Percentiles rank a stretch among this genome's conserved stretches.
phyloP scores from a whole-genome alignment of 2,888 invertebrate genomes.

The Protula sp. region DNA sequence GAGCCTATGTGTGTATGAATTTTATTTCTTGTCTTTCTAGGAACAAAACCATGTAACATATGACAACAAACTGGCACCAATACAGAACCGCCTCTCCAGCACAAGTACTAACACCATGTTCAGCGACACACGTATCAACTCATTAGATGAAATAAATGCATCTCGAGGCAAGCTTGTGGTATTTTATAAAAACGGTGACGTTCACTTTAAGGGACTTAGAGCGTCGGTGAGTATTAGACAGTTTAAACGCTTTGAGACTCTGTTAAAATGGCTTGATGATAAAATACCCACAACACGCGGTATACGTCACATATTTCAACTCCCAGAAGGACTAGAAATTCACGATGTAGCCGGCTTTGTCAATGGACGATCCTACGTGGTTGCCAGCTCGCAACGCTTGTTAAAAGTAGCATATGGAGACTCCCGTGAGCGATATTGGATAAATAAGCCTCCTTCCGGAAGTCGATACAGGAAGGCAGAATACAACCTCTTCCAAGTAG shows the following conservation, averaged over 20 bases:
- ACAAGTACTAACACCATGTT: too few species aligned
- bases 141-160: not conserved
- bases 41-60: too few species aligned
- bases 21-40: too few species aligned
- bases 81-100: too few species aligned
- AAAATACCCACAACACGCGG: constrained; percentile 82
- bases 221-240: constrained; percentile 82
- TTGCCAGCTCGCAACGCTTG: constrained; percentile 84
- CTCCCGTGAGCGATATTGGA: constrained; percentile 35
- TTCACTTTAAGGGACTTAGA: constrained; percentile 83
- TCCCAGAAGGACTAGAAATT: constrained; percentile 76
- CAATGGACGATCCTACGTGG: constrained; percentile 82
- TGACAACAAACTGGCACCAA: too few species aligned
- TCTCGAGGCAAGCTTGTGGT: constrained; percentile 61
- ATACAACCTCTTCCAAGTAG: not conserved
- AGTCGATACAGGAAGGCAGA: constrained; percentile 25
- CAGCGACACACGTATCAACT: too few species aligned
- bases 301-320: constrained; percentile 83
- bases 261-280: constrained; percentile 80
- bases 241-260: constrained; percentile 75
- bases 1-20: too few species aligned
- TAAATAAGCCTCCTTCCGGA: constrained; percentile 18
- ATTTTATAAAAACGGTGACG: constrained; percentile 90
- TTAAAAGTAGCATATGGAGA: constrained; percentile 56
- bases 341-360: constrained; percentile 56